Base-by-base conservation (phyloP, 2,797 vertebrate species). In the Agapornis canus region DNA sequence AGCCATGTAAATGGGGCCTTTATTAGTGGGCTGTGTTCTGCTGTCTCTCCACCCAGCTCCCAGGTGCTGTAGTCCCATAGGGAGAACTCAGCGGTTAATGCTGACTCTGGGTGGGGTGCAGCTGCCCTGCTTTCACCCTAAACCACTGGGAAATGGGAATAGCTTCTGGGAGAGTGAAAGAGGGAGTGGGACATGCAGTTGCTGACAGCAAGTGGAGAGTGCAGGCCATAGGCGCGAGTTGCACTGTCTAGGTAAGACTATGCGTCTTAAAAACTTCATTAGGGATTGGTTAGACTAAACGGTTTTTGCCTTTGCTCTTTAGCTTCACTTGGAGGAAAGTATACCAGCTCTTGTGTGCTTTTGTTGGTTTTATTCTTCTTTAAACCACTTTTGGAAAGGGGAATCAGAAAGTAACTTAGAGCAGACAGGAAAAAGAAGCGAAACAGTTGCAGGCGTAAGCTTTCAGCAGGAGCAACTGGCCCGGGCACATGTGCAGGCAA, bases 381-480 rank as follows among this genome's bases (percentile, higher is more conserved):
- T 80, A 79, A 76, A 59, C 20, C 14, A 5, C 27, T 83, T 89
- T 4, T 43, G 57, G 51, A 82, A 69, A 65, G 18, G 49, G 37
- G 54, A 86, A 66, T 59, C 35, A 75, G 66, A 81, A 86, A 31
- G n/a, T 43, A 32, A 56, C 54, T 80, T 51, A 70, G 37, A 68
- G 52, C 51, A 80, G 82, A 52, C 4, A 1, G 52, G 65, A 78
- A 52, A 89, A 68, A 26, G 37, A 78, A 87, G 69, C 61, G 35
- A 23, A 92, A 20, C 48, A 75, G 64, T 80, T 85, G 48, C 56
- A 73, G 52, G 71, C 23, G 64, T 32, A 26, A 82, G 76, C 40
- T 56, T 91, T 73, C 56, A 60, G 82, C 68, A 83, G 72, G 52
- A 82, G 10, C 83, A 86, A 59, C 73, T 92, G 86, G 81, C 47